Evolutionary conservation across 2,888 invertebrate species (phyloP), one percentile per base, ranked within the genome.

Genomic region (Tenthredo distinguenda): DNA sequence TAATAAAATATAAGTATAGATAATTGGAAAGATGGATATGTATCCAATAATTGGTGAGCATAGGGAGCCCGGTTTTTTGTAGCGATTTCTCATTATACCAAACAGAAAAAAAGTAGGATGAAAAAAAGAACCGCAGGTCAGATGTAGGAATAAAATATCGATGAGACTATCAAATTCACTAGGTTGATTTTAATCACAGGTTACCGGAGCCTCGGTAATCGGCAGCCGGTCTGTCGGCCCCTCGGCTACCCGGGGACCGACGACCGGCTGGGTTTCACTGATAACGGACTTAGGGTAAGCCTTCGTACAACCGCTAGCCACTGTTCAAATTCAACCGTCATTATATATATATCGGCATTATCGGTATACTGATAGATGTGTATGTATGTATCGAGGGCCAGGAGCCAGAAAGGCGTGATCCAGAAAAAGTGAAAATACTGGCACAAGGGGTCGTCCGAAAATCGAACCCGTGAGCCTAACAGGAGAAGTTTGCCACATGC

Each of bases 241-340:
- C 50, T 77, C 31, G 77, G 87, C 88, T 87, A 87, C 85, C 89
- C 87, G 86, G 87, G 85, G 87, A 86, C 88, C 88, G 88, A 87
- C 87, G 87, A 85, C 74, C 81, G 84, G 84, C 90, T 91, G 91
- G 90, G 87, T 87, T 88, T 87, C 87, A 89, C 90, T 90, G 92
- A 92, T 92, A 92, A 92, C 90, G 89, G 92, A 91, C 91, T 92
- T 92, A 87, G 86, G 86, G 84, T 88, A 88, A 87, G 87, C 87
- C 84, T 79, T 62, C 71, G 40, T 85, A 83, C 74, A 76, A 83
- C 84, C 84, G 83, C 85, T 84, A 76, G 85, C 85, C 84, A 84
- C 85, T 85, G 84, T 85, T 90, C 87, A 88, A 87, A 89, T 88
- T 89, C 88, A 85, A 87, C 85, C 87, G 84, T 87, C 86, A 86